Base-by-base conservation (phyloP, 30 jellyfish, hydroid and myxozoan species). In the Chrysaora quinquecirrha region DNA sequence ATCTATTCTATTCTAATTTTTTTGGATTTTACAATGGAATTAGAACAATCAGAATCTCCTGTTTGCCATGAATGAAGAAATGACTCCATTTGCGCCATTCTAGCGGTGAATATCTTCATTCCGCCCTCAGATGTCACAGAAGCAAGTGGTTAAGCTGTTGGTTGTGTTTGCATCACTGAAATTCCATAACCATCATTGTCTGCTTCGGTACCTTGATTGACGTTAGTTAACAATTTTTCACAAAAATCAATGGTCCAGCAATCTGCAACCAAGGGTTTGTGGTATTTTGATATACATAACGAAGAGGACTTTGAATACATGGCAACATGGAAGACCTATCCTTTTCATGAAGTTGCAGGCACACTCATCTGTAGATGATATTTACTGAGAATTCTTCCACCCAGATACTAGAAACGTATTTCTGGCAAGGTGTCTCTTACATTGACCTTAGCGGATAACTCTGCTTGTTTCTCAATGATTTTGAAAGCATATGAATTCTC, bases 111-210 rank as follows among this genome's bases (percentile, higher is more conserved):
- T 56, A 62, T 30, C 38, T 32, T 25, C 87, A 79, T 79, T 63
- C 87, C 85, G 68, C 87, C 90, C 54, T 79, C 90, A 64, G 79
- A n/a, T 33, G 67, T 78, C 73, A 58, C 85, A 63, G 90, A 79
- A 30, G 86, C 87, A 24, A 79, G 28, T 14, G 35, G 49, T 48
- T 63, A 12, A 30, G 89, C 85, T 23, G n/a, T 27, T 34, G 25
- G 47, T 29, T 19, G n/a, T n/a, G 24, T 48, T 32, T n/a, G 23
- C 22, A 18, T n/a, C 32, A 14, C 21, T 3, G 35, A 14, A 24
- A 49, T 70, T 66, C 27, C 30, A 25, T 1, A 38, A n/a, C 14
- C 54, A 6, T 14, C 11, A 38, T 6, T 38, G 14, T 38, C 54
- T 38, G 54, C 54, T 38, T 38, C 11, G 54, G 54, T 38, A 38